A percentile compares a stretch with the other conserved stretches of the same genome.
Conservation (phyloP, 2,888 invertebrate genomes). For the Diarsia brunnea region DNA sequence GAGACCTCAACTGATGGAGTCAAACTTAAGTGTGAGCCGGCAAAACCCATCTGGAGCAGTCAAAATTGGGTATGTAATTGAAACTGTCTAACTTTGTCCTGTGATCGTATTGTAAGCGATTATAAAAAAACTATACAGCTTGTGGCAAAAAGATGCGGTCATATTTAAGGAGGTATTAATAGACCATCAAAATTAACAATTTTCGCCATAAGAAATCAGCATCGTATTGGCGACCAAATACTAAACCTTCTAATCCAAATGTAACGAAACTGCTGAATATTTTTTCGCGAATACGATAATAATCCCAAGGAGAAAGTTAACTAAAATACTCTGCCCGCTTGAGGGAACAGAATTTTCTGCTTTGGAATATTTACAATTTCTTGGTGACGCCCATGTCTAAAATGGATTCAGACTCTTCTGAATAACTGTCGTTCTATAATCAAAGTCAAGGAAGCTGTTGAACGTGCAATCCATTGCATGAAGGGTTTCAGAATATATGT, state of each 20-base stretch:
- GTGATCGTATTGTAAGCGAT: neutral
- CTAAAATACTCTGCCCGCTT: neutral
- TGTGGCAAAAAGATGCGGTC: neutral
- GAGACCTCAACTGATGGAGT: slow-evolving; percentile 1
- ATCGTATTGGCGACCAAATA: neutral
- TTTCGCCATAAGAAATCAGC: neutral
- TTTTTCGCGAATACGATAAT: neutral
- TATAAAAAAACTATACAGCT: neutral
- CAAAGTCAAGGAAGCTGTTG: neutral
- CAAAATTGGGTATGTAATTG: slow-evolving; percentile 23
- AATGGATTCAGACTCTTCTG: neutral
- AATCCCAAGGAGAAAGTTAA: too few species aligned
- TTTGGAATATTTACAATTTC: neutral
- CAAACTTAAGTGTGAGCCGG: slow-evolving; percentile 33
- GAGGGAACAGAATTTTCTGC: neutral
- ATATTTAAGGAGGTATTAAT: neutral
- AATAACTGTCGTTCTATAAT: neutral
- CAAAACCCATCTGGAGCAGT: slow-evolving; percentile 17
- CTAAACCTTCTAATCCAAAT: neutral
- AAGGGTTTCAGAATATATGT: neutral
- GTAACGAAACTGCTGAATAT: too few species aligned
- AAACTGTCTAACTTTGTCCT: neutral
- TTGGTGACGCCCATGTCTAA: neutral
- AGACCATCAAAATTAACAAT: neutral
- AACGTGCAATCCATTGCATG: neutral